Conservation (phyloP, 2,113 vertebrate genomes). For the Eulacestoma nigropectus region DNA sequence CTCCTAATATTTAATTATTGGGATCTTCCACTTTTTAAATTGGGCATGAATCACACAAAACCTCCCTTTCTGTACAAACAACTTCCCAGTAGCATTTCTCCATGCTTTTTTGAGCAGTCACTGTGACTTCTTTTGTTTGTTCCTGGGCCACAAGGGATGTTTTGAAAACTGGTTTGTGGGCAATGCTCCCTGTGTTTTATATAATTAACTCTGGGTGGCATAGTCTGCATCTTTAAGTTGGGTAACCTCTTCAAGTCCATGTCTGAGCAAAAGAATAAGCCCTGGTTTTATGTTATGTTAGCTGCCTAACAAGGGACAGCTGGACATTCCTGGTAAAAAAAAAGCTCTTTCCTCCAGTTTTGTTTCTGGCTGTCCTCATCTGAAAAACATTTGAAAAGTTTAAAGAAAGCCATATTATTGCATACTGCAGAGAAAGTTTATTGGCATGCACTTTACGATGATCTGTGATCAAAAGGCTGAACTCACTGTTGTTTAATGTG, state of each 20-base stretch:
- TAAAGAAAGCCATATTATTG: not conserved
- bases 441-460: not conserved
- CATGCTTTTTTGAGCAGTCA: accelerated
- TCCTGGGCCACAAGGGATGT: not conserved
- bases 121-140: not conserved
- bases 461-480: not conserved
- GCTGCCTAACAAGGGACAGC: not conserved
- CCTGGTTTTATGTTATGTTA: not conserved
- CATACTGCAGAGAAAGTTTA: not conserved
- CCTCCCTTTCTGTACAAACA: not conserved
- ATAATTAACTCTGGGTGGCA: not conserved
- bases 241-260: not conserved
- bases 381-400: not conserved
- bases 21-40: not conserved
- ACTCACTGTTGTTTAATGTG: not conserved
- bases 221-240: not conserved
- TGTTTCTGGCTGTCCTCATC: not conserved
- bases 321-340: not conserved
- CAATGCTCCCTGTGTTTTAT: not conserved
- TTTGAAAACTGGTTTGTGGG: not conserved
- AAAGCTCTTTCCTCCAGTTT: not conserved
- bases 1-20: not conserved
- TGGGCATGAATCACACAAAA: not conserved
- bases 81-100: not conserved
- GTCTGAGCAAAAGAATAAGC: not conserved